Percentiles rank a stretch among this genome's conserved stretches.
Evolutionary conservation across 2,797 vertebrate species (phyloP).

Genomic region (Trachops cirrhosus): DNA sequence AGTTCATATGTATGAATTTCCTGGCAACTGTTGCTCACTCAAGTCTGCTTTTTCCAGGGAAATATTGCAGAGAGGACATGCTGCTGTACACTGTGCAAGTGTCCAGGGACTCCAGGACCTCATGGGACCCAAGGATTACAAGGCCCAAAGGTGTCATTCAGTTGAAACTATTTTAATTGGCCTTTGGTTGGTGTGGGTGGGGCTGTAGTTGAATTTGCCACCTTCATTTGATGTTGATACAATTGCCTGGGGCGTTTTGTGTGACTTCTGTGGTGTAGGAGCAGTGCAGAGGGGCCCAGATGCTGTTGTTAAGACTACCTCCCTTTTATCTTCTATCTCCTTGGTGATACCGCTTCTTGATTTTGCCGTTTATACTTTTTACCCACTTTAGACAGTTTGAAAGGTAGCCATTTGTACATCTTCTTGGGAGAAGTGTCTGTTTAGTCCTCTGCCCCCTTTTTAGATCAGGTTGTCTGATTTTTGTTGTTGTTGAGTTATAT

Average conservation of each 20-base stretch:
- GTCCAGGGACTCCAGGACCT: slow-evolving; percentile 33
- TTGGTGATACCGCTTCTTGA: neutral
- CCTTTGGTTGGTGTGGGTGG: neutral
- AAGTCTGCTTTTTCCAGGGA: slow-evolving; percentile 7
- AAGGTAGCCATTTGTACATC: neutral
- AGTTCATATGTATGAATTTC: neutral
- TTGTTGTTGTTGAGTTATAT: neutral
- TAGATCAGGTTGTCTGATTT: neutral
- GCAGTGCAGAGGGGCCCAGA: neutral
- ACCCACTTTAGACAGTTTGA: neutral
- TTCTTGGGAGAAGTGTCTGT: neutral
- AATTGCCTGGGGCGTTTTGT: neutral
- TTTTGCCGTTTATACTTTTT: neutral
- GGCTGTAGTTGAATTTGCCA: neutral
- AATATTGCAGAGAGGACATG: slow-evolving; percentile 66
- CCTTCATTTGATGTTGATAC: neutral
- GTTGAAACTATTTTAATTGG: neutral
- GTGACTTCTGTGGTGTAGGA: neutral
- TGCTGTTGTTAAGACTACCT: neutral
- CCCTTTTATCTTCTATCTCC: neutral
- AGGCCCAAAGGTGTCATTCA: slow-evolving; percentile 44
- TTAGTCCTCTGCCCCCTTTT: neutral
- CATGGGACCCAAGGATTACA: neutral
- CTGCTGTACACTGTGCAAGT: slow-evolving; percentile 67
- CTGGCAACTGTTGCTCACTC: neutral